These are phyloP conservation scores for Paratilapia polleni DNA, from an alignment of 2,113 vertebrate genomes.

Conservation along the genomic window DNA sequence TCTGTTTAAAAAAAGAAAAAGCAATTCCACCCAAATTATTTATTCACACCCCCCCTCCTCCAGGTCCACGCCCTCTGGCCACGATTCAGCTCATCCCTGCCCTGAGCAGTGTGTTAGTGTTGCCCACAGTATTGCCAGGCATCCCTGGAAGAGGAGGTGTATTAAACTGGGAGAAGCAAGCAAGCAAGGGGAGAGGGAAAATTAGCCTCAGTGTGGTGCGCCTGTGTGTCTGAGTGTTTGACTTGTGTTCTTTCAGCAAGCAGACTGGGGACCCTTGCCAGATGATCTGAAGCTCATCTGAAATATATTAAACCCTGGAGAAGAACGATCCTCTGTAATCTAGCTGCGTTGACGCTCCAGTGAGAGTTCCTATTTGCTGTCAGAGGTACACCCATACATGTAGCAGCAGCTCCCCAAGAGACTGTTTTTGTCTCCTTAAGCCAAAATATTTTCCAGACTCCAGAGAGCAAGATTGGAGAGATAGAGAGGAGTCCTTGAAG, in stretches of 20 bases:
- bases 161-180: slow-evolving; percentile 38
- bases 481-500: slow-evolving; percentile 24
- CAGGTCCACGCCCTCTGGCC: slow-evolving; percentile 62
- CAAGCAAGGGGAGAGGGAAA: slow-evolving; percentile 23
- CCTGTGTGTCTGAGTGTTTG: slow-evolving; percentile 37
- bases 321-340: slow-evolving; percentile 58
- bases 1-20: slow-evolving; percentile 1
- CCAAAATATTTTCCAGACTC: slow-evolving; percentile 68
- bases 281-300: slow-evolving; percentile 67
- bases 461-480: slow-evolving; percentile 49
- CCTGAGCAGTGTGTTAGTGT: slow-evolving; percentile 40
- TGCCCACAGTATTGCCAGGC: slow-evolving; percentile 62
- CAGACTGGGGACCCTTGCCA: slow-evolving; percentile 39
- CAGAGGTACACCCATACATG: slow-evolving; percentile 63
- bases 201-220: slow-evolving; percentile 9
- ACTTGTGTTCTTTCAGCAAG: slow-evolving; percentile 32
- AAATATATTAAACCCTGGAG: slow-evolving; percentile 69
- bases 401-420: slow-evolving; percentile 64
- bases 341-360: slow-evolving; percentile 31
- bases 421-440: slow-evolving; percentile 55
- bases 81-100: slow-evolving; percentile 62
- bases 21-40: slow-evolving; percentile 63
- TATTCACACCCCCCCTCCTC: slow-evolving; percentile 32
- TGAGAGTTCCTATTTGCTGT: slow-evolving; percentile 57
- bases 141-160: slow-evolving; percentile 69